Evolutionary conservation across 2,888 invertebrate species (phyloP), one percentile per base, ranked within the genome.

Genomic region (Mimachlamys varia): DNA sequence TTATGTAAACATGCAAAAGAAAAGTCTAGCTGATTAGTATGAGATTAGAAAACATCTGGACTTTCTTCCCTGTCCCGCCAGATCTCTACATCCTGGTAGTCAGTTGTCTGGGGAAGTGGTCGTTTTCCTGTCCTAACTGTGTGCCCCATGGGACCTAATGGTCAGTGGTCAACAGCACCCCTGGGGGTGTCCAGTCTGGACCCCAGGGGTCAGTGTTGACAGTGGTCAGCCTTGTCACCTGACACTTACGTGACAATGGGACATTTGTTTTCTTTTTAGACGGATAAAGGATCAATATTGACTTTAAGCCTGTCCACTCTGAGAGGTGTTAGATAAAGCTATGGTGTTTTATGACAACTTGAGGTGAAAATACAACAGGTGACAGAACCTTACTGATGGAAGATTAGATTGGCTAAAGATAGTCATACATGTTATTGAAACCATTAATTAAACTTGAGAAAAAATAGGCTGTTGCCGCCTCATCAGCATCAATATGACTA

Each of bases 171-270:
- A 62, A n/a, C n/a, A 62, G 12, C n/a, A 27, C 76, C 22, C 33
- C 33, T 2, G 76, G 76, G 76, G 76, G 76, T 76, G 76, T 76
- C 76, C 76, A 76, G 33, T 76, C 76, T 33, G 76, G 33, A 33
- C 22, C 76, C 15, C 33, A 33, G 76, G 62, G 76, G 62, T 62
- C 33, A 76, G 76, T 76, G 76, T 76, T 76, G 76, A 76, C 76
- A 76, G 76, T 76, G 76, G 76, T 76, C 76, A 76, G 76, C 1
- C 33, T 76, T 76, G 76, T 76, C 76, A 76, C 76, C 76, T 76
- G 76, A 76, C 76, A 76, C 76, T 76, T 76, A 0, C 15, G 76
- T 76, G 76, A 76, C 76, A 76, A 76, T 76, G 27, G 33, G 10
- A 27, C 76, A 76, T 76, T 76, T 76, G 76, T 76, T 76, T 76